Conservation (phyloP, 2,888 invertebrate species). For the Brachyopa scutellaris region DNA sequence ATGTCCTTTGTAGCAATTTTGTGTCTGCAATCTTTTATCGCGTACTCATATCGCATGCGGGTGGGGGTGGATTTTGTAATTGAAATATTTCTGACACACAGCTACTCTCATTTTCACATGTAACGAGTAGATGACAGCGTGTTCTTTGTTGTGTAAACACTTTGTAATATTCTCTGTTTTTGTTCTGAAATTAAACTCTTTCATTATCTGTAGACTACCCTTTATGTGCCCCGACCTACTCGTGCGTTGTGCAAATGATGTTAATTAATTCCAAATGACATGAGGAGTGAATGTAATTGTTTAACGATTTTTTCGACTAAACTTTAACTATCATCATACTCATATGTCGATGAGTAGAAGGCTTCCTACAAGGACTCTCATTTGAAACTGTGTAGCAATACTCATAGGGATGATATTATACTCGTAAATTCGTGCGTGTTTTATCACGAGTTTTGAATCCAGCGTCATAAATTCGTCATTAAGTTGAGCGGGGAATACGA, state of each 20-base stretch:
- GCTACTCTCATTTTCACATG: constrained; percentile 16
- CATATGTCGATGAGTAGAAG: too few species aligned
- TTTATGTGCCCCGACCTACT: too few species aligned
- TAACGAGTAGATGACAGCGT: constrained; percentile 12
- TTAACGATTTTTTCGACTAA: too few species aligned
- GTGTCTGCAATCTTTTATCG: constrained; percentile 49
- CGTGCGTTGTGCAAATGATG: constrained; percentile 24
- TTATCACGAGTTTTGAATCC: too few species aligned
- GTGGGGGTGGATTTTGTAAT: constrained; percentile 35
- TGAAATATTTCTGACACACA: constrained; percentile 54
- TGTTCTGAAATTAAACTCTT: constrained; percentile 32
- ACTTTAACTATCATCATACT: too few species aligned
- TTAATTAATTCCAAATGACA: constrained; percentile 59
- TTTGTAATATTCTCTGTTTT: constrained; percentile 44
- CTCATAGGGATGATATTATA: too few species aligned
- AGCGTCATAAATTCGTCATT: too few species aligned
- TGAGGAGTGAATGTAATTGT: constrained; percentile 16
- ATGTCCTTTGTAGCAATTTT: constrained; percentile 56
- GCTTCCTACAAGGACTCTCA: too few species aligned
- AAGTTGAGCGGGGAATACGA: too few species aligned
- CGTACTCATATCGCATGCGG: constrained; percentile 2
- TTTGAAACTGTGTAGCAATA: too few species aligned
- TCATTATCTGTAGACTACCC: neutral
- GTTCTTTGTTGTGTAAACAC: constrained; percentile 39
- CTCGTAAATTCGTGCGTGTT: too few species aligned